A percentile compares a stretch with the other conserved stretches of the same genome.
Conservation (phyloP, 1,140 invertebrate genomes). For the Harpegnathos saltator region DNA sequence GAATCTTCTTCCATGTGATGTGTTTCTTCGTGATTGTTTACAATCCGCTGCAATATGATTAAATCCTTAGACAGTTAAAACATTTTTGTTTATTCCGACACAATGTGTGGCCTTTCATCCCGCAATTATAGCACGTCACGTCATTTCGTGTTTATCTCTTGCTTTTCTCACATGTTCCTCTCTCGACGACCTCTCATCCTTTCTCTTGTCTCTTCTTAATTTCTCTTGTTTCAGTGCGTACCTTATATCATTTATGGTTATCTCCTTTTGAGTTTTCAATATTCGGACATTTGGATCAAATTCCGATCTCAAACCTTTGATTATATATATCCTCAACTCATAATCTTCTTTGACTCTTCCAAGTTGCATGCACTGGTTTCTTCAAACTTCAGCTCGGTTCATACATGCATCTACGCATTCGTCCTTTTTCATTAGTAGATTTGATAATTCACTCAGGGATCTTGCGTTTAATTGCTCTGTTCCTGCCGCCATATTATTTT, state of each 20-base stretch:
- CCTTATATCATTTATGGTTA: conserved; percentile 27
- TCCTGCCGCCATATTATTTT: neutral
- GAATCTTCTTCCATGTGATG: conserved; percentile 5
- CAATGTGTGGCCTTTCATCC: neutral
- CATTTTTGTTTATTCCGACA: neutral
- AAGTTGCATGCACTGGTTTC: neutral
- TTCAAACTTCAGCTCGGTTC: neutral
- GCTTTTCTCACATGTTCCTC: neutral
- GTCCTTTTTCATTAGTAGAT: neutral
- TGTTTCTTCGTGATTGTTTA: neutral
- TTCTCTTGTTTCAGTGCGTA: conserved; percentile 41
- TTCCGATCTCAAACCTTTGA: neutral
- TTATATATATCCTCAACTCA: conserved; percentile 22
- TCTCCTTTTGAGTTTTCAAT: neutral
- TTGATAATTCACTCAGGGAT: neutral
- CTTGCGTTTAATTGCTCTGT: neutral
- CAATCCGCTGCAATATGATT: conserved; percentile 2
- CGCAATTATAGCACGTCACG: conserved; percentile 14
- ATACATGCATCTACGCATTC: conserved; percentile 16
- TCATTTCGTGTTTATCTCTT: conserved; percentile 6
- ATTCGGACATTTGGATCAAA: conserved; percentile 40
- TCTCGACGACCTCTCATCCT: conserved; percentile 17
- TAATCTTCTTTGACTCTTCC: neutral
- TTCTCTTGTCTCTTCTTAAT: neutral
- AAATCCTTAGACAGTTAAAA: conserved; percentile 22